Percentiles rank a stretch among this genome's conserved stretches.
Evolutionary conservation across 1,140 invertebrate genomes (phyloP).

Genomic region (Ruditapes philippinarum): DNA sequence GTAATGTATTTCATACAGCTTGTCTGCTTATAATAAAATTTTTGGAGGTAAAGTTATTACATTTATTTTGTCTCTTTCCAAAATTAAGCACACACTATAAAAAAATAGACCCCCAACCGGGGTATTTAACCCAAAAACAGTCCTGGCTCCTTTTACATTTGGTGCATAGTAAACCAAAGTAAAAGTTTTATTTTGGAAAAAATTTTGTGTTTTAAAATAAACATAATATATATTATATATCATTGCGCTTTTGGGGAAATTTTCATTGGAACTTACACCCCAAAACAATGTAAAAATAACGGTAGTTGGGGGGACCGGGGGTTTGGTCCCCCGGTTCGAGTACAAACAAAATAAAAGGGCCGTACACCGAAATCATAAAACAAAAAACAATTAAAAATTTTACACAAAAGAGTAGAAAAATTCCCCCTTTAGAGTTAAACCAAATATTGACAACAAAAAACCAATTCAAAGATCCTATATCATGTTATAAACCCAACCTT

Average conservation of each 20-base stretch:
- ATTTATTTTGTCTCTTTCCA: no score
- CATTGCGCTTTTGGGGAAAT: background rate
- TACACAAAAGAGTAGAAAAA: background rate
- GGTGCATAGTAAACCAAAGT: no score
- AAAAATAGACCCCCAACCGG: no score
- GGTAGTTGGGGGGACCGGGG: background rate
- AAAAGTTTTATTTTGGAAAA: no score
- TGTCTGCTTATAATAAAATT: no score
- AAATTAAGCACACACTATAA: no score
- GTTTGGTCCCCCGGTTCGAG: background rate
- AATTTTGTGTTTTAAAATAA: no score
- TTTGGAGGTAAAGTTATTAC: no score
- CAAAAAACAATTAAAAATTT: background rate
- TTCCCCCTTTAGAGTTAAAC: background rate
- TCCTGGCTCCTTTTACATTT: no score
- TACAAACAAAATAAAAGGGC: background rate
- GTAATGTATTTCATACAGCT: no score
- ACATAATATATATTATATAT: background rate
- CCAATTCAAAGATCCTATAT: background rate
- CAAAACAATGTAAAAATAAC: background rate
- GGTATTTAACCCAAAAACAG: no score
- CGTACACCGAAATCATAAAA: background rate
- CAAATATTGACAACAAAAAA: background rate
- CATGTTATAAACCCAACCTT: background rate
- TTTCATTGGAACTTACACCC: background rate